phyloP scores from a whole-genome alignment of 2,797 vertebrate genomes.

The Discoglossus pictus region DNA sequence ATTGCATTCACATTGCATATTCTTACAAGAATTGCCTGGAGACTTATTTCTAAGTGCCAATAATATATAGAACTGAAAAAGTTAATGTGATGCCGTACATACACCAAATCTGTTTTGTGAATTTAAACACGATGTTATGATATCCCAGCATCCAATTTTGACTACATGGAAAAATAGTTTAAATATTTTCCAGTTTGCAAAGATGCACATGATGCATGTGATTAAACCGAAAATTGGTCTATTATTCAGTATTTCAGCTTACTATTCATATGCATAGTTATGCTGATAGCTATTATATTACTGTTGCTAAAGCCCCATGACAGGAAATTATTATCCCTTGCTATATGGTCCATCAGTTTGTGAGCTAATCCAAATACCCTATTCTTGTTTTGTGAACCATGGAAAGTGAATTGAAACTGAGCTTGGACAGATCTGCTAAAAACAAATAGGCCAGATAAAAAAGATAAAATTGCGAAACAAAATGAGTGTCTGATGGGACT shows the following conservation, averaged over 20 bases:
- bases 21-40: too few relatives aligned
- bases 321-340: background rate
- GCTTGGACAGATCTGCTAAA: background rate
- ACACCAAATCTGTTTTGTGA: too few relatives aligned
- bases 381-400: conserved; percentile 11
- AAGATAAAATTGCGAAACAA: too few relatives aligned
- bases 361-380: conserved; percentile 11
- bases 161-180: background rate
- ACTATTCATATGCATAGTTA: conserved; percentile 3
- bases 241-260: background rate
- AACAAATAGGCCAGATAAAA: background rate
- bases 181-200: background rate
- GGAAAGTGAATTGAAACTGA: conserved; percentile 12
- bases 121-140: too few relatives aligned
- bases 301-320: conserved; percentile 3
- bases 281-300: background rate
- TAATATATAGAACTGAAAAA: too few relatives aligned
- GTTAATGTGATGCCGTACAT: too few relatives aligned
- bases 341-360: conserved; percentile 15
- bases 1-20: too few relatives aligned
- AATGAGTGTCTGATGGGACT: too few relatives aligned
- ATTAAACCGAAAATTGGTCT: conserved; percentile 10
- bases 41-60: too few relatives aligned
- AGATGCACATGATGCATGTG: background rate
- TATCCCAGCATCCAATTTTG: too few relatives aligned